phyloP scores from a whole-genome alignment of 2,888 invertebrate genomes.

The Anodontia alba region DNA sequence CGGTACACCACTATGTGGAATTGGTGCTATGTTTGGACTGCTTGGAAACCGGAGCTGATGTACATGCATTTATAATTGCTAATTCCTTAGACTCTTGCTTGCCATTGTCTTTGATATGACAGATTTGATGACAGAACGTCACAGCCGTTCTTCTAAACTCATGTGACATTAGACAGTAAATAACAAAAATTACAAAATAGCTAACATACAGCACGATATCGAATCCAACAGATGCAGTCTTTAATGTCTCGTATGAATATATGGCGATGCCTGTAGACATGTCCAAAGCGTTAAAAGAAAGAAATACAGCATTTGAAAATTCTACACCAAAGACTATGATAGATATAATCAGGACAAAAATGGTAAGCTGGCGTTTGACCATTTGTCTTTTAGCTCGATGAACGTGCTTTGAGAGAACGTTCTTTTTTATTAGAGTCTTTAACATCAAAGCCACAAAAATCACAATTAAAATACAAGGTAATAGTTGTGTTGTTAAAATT shows the following conservation, averaged over 20 bases:
- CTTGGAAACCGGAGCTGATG: too few relatives aligned
- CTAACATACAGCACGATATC: conserved; percentile 9
- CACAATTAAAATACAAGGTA: conserved; percentile 5
- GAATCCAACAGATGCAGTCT: conserved; percentile 4
- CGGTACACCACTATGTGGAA: too few relatives aligned
- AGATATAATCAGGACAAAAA: not conserved
- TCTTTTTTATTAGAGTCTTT: not conserved
- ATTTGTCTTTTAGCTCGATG: not conserved
- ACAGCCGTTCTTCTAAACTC: not conserved
- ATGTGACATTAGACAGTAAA: conserved; percentile 5
- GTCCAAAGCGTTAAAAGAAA: not conserved
- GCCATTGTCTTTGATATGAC: not conserved
- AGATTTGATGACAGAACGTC: not conserved
- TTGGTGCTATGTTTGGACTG: too few relatives aligned
- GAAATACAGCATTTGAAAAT: not conserved
- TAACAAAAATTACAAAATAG: not conserved
- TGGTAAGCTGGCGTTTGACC: not conserved
- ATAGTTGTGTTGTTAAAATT: not conserved
- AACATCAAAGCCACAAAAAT: conserved; percentile 1
- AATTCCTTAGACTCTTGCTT: too few relatives aligned
- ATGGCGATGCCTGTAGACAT: not conserved
- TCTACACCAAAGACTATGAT: not conserved
- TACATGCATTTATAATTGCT: too few relatives aligned
- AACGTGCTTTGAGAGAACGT: not conserved
- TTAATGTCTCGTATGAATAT: not conserved